Conservation (phyloP, 2,797 vertebrate genomes). For the Ibycter americanus region DNA sequence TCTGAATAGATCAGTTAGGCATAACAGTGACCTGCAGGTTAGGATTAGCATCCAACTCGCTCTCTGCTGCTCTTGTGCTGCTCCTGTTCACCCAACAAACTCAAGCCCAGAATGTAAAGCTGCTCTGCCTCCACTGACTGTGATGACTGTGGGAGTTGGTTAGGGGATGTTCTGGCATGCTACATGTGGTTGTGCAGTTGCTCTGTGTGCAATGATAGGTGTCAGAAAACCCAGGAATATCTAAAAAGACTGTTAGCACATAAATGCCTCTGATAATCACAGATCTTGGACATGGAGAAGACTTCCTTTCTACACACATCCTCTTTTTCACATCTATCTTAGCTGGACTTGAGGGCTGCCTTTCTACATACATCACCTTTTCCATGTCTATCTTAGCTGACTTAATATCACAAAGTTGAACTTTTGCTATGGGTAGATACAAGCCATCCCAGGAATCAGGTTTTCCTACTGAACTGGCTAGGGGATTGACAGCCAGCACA, state of each 20-base stretch:
- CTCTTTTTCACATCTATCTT: background rate
- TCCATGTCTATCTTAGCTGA: background rate
- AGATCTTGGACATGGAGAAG: background rate
- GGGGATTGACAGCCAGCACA: background rate
- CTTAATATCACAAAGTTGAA: background rate
- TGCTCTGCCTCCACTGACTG: background rate
- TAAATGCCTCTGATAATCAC: background rate
- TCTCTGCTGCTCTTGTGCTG: background rate
- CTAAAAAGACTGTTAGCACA: background rate
- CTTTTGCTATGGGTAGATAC: background rate
- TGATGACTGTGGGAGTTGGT: background rate
- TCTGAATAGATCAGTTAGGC: background rate
- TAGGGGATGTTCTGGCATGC: background rate
- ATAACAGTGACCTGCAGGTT: background rate
- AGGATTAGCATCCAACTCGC: background rate
- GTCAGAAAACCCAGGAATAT: background rate
- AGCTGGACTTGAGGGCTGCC: background rate
- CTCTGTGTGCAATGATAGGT: background rate
- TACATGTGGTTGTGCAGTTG: background rate
- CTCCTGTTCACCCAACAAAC: background rate
- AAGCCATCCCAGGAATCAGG: background rate
- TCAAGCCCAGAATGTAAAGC: background rate
- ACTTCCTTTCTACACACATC: background rate
- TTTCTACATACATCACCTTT: background rate
- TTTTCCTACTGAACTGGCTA: background rate